A percentile compares a stretch with the other conserved stretches of the same genome.
phyloP scores from a whole-genome alignment of 2,888 invertebrate genomes.

The Hoplodrina ambigua region DNA sequence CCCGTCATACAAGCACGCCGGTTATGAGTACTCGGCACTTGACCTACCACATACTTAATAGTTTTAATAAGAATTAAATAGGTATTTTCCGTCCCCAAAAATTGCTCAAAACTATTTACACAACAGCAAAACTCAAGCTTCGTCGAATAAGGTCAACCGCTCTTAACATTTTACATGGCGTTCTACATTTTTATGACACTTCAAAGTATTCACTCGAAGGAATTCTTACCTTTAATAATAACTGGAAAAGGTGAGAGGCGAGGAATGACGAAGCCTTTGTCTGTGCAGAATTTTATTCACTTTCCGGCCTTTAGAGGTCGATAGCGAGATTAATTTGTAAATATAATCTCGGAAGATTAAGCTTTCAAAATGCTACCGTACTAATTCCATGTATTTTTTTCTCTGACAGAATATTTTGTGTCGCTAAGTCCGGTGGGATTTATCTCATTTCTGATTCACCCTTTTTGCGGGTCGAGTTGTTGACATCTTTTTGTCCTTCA shows the following conservation, averaged over 20 bases:
- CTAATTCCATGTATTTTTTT: constrained; percentile 42
- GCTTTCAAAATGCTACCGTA: constrained; percentile 24
- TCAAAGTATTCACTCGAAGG: constrained; percentile 66
- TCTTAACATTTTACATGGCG: constrained; percentile 58
- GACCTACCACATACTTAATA: neutral
- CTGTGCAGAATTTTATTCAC: constrained; percentile 50
- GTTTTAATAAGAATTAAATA: neutral
- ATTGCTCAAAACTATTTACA: constrained; percentile 19
- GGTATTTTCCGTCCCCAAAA: neutral
- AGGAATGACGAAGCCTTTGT: constrained; percentile 56
- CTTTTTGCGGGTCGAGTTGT: constrained; percentile 54
- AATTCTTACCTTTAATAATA: constrained; percentile 66
- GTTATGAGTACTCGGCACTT: too few species aligned
- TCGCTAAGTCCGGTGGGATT: constrained; percentile 48
- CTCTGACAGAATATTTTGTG: constrained; percentile 41
- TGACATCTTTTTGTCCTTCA: constrained; percentile 60
- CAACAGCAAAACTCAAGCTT: constrained; percentile 10
- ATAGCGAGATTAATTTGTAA: constrained; percentile 51
- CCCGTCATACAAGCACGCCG: too few species aligned
- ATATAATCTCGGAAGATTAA: constrained; percentile 56
- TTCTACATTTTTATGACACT: constrained; percentile 67
- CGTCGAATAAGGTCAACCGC: constrained; percentile 52
- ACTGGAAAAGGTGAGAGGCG: constrained; percentile 56
- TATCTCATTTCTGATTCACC: constrained; percentile 62
- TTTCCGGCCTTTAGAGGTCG: constrained; percentile 33